Evolutionary conservation across 2,888 invertebrate genomes (phyloP).

Genomic region (Stramonita haemastoma): DNA sequence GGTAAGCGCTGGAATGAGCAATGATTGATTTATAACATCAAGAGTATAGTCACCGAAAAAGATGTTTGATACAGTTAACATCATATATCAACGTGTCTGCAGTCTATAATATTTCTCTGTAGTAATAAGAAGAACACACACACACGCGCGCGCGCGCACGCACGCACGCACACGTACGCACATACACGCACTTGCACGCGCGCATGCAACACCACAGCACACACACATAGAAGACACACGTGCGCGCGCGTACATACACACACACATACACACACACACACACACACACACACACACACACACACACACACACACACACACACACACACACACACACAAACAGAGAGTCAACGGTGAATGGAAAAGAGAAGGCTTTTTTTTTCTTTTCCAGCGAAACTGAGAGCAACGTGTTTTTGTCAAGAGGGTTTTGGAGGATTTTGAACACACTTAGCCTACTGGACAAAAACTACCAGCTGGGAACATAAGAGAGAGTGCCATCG

Average conservation of each 20-base stretch:
- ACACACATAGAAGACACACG: constrained; percentile 7
- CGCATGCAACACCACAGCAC: too few relatives aligned
- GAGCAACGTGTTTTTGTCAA: too few relatives aligned
- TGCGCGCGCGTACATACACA: not conserved
- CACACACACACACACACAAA: not conserved
- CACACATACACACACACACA: not conserved
- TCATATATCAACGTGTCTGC: not conserved
- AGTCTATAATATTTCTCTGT: not conserved
- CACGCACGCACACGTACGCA: not conserved
- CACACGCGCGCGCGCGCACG: constrained; percentile 16
- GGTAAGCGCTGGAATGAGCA: constrained; percentile 19
- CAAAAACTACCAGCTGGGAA: too few relatives aligned
- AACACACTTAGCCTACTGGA: too few relatives aligned
- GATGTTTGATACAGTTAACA: not conserved
- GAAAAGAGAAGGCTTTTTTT: too few relatives aligned
- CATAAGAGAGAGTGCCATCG: too few relatives aligned
- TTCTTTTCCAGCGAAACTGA: too few relatives aligned
- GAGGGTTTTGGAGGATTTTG: too few relatives aligned
- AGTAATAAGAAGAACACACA: not conserved
- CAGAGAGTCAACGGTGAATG: not conserved
- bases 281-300: not conserved
- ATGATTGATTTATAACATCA: not conserved
- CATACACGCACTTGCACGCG: not conserved
- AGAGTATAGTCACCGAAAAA: constrained; percentile 6
- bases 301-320: not conserved